A percentile compares a stretch with the other conserved stretches of the same genome.
These are phyloP conservation scores for Scaptomyza flava DNA, from an alignment of 2,888 invertebrate species.

Conservation along the genomic window DNA sequence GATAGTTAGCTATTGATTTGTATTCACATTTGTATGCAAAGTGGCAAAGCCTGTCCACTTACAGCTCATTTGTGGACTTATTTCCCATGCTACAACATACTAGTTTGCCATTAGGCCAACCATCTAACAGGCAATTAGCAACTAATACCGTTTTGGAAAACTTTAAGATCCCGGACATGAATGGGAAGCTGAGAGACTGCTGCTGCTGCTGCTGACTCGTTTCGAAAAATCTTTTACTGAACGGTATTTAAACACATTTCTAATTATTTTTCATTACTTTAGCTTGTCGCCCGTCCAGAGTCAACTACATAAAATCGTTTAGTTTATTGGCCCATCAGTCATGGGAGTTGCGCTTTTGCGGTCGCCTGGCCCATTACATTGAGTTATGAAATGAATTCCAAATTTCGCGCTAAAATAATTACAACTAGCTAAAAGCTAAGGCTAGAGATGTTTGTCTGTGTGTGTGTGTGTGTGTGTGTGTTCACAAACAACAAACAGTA, in stretches of 20 bases:
- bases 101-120: conserved; percentile 43
- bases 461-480: conserved; percentile 12
- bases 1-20: conserved; percentile 34
- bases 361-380: conserved; percentile 70
- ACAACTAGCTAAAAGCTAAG: conserved; percentile 41
- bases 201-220: neutral
- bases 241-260: conserved; percentile 63
- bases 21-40: conserved; percentile 29
- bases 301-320: conserved; percentile 72
- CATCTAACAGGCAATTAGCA: conserved; percentile 67
- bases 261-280: conserved; percentile 77
- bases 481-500: conserved; percentile 43
- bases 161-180: conserved; percentile 35
- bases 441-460: neutral
- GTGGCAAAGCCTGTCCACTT: conserved; percentile 21
- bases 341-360: conserved; percentile 69
- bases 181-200: neutral
- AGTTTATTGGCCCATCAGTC: conserved; percentile 81
- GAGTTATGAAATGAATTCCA: conserved; percentile 79
- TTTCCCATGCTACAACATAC: conserved; percentile 21
- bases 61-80: conserved; percentile 36
- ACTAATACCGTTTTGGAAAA: conserved; percentile 49
- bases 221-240: conserved; percentile 42
- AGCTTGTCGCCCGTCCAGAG: conserved; percentile 63
- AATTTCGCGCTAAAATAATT: conserved; percentile 78